These are phyloP conservation scores for Cyprinodon variegatus DNA, from an alignment of 2,113 vertebrate genomes.

Conservation along the genomic window DNA sequence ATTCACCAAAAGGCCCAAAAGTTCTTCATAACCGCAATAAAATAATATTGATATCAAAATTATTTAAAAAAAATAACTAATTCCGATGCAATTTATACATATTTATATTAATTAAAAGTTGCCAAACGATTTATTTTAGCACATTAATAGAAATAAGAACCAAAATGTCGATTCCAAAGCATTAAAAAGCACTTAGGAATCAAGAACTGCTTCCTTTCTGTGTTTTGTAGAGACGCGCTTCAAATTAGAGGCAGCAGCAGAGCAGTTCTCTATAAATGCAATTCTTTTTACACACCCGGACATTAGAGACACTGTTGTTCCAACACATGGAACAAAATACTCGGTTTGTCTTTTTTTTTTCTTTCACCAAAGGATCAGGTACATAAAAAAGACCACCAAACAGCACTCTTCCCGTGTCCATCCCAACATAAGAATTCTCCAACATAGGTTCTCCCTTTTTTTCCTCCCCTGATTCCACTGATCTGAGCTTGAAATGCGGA, in stretches of 20 bases:
- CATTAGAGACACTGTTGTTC: conserved; percentile 69
- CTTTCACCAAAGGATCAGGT: conserved; percentile 86
- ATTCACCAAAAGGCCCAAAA: neutral
- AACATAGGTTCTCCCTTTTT: conserved; percentile 73
- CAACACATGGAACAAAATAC: conserved; percentile 74
- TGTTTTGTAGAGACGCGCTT: conserved; percentile 54
- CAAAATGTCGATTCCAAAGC: conserved; percentile 43
- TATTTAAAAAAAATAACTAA: neutral
- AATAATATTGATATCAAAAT: neutral
- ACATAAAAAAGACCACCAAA: conserved; percentile 76
- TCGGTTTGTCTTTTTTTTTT: conserved; percentile 80
- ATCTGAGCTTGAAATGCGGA: conserved; percentile 96
- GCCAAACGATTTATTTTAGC: neutral
- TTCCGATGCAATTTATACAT: neutral
- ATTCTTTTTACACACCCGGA: conserved; percentile 51
- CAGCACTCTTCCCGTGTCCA: conserved; percentile 82
- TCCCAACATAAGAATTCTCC: conserved; percentile 86
- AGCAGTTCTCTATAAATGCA: conserved; percentile 49
- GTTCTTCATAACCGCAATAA: neutral
- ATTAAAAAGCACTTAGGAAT: conserved; percentile 46
- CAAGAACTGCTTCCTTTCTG: conserved; percentile 50
- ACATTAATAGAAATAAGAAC: neutral
- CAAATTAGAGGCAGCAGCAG: conserved; percentile 65
- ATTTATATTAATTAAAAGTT: neutral
- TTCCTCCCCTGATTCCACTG: conserved; percentile 86